Evolutionary conservation across 2,797 vertebrate genomes (phyloP).

Genomic region (Lycodopsis pacificus): DNA sequence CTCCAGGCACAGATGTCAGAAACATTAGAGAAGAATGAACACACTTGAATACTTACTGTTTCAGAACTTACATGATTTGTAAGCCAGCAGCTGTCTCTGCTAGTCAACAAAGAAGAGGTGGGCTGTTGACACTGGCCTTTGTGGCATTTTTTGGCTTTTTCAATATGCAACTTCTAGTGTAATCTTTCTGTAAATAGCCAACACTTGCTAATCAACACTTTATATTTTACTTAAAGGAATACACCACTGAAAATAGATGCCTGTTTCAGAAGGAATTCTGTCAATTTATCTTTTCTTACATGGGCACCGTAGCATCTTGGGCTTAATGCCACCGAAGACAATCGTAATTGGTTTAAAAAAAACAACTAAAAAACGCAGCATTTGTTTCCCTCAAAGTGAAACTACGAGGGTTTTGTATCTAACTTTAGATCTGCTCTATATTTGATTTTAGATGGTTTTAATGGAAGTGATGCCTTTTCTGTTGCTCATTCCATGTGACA

Average conservation of each 20-base stretch:
- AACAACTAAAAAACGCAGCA: not conserved
- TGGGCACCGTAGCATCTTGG: not conserved
- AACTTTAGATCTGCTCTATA: not conserved
- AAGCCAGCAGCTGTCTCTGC: slow-evolving; percentile 41
- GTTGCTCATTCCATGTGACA: not conserved
- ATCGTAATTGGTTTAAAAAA: not conserved
- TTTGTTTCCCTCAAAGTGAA: too few relatives aligned
- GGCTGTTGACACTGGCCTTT: slow-evolving; percentile 47
- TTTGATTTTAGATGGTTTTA: not conserved
- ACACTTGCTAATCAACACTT: not conserved
- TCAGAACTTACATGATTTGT: slow-evolving; percentile 23
- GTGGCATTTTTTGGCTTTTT: not conserved
- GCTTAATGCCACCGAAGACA: not conserved
- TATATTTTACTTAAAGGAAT: not conserved
- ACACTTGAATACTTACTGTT: slow-evolving; percentile 41
- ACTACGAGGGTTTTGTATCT: not conserved
- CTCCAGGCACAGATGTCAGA: slow-evolving; percentile 52
- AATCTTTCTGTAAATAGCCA: not conserved
- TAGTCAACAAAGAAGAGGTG: slow-evolving; percentile 56
- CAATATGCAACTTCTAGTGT: not conserved
- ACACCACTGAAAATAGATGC: not conserved
- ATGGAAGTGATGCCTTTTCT: not conserved
- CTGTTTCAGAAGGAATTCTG: too few relatives aligned
- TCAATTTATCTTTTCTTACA: too few relatives aligned
- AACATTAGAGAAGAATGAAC: slow-evolving; percentile 54